These are phyloP conservation scores for Puffinus mauretanicus DNA, from an alignment of 2,113 vertebrate genomes.

Conservation along the genomic window DNA sequence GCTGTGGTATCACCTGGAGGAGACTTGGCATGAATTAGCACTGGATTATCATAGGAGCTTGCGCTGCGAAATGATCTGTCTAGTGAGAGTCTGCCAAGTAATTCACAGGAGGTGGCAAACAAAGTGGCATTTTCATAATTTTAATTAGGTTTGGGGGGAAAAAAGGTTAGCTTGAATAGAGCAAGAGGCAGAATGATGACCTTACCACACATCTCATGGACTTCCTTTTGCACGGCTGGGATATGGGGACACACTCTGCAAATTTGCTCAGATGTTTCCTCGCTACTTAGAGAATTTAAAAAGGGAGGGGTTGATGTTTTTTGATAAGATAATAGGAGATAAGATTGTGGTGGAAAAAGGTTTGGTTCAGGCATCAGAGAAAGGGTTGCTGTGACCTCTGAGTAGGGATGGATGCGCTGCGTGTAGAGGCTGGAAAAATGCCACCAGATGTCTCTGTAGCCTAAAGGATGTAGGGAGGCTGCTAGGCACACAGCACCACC, in stretches of 20 bases:
- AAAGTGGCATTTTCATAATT: not conserved
- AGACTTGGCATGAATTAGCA: not conserved
- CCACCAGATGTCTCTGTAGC: conserved; percentile 76
- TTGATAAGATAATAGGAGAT: not conserved
- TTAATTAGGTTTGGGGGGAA: not conserved
- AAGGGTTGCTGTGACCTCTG: not conserved
- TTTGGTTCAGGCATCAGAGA: not conserved
- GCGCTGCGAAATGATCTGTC: not conserved
- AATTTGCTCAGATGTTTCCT: not conserved
- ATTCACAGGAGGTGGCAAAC: not conserved
- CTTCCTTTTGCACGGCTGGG: not conserved
- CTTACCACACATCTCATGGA: not conserved
- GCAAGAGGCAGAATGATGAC: not conserved
- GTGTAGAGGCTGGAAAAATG: conserved; percentile 2
- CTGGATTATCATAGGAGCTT: not conserved
- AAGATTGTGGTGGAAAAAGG: not conserved
- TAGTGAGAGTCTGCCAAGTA: not conserved
- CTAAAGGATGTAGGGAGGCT: conserved; percentile 22
- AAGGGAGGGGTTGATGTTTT: not conserved
- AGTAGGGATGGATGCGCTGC: not conserved
- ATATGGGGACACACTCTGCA: not conserved
- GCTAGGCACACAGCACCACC: not conserved
- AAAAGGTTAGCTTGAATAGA: not conserved
- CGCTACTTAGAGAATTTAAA: not conserved
- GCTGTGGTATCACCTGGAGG: conserved; percentile 43